Evolutionary conservation across 2,797 vertebrate genomes (phyloP).

Genomic region (Xiphophorus birchmanni): DNA sequence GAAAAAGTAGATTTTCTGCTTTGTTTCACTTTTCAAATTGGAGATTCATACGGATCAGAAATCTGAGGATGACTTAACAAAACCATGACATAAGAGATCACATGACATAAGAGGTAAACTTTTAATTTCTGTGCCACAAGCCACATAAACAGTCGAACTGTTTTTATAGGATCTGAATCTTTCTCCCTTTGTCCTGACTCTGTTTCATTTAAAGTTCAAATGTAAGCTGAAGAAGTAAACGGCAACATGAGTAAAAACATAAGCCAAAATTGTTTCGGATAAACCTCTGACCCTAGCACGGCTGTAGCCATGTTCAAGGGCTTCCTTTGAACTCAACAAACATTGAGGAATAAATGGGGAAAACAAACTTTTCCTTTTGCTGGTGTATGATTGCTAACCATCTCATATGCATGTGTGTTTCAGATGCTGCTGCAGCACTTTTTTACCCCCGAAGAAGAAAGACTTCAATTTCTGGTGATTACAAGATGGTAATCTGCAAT

Average conservation of each 20-base stretch:
- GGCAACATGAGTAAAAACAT: background rate
- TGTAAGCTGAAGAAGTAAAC: background rate
- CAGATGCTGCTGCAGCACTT: constrained; percentile 50
- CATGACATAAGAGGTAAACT: background rate
- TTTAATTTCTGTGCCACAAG: background rate
- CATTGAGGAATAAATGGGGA: background rate
- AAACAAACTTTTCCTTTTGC: background rate
- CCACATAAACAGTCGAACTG: background rate
- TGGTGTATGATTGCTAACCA: constrained; percentile 21
- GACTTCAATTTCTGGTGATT: constrained; percentile 29
- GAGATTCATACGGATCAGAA: background rate
- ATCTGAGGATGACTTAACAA: background rate
- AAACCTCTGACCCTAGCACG: background rate
- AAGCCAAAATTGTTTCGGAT: background rate
- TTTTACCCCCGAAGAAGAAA: constrained; percentile 37
- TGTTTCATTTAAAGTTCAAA: constrained; percentile 1
- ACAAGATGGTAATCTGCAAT: constrained; percentile 39
- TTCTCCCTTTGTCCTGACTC: background rate
- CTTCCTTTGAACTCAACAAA: background rate
- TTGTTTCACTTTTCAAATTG: background rate
- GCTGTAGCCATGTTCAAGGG: background rate
- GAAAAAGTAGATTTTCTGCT: background rate
- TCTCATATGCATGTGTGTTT: constrained; percentile 61
- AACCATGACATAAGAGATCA: background rate
- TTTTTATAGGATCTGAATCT: background rate